phyloP scores from a whole-genome alignment of 2,888 invertebrate genomes.

The Blastobasis adustella region DNA sequence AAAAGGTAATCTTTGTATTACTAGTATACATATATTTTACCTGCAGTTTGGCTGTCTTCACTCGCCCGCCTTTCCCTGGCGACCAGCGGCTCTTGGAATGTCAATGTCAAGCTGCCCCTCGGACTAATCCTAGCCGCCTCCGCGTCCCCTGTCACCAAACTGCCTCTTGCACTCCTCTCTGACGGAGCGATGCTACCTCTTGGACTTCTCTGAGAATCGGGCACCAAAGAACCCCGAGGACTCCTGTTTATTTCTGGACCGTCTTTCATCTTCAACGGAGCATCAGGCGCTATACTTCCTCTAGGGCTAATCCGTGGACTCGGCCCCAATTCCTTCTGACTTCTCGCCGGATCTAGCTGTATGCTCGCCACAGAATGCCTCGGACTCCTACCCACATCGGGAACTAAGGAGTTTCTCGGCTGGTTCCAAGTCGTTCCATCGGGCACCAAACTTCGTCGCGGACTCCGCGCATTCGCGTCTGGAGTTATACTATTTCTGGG shows the following conservation, averaged over 20 bases:
- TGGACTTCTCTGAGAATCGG: slow-evolving; percentile 74
- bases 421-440: slow-evolving; percentile 73
- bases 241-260: slow-evolving; percentile 58
- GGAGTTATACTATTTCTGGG: slow-evolving; percentile 67
- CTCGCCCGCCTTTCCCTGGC: slow-evolving; percentile 73
- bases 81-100: slow-evolving; percentile 76
- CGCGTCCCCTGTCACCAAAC: slow-evolving; percentile 48
- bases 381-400: slow-evolving; percentile 75
- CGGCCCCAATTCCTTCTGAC: slow-evolving; percentile 65
- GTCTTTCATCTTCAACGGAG: slow-evolving; percentile 59
- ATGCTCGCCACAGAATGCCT: slow-evolving; percentile 73
- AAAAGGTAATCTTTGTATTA: too few relatives aligned
- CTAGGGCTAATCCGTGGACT: slow-evolving; percentile 75
- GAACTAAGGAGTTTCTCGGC: slow-evolving; percentile 75
- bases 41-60: slow-evolving; percentile 72
- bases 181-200: slow-evolving; percentile 77
- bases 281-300: slow-evolving; percentile 69
- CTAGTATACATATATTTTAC: slow-evolving; percentile 38
- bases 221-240: slow-evolving; percentile 77
- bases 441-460: slow-evolving; percentile 76
- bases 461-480: slow-evolving; percentile 68
- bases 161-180: slow-evolving; percentile 62
- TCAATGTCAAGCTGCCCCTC: slow-evolving; percentile 75
- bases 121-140: slow-evolving; percentile 67
- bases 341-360: slow-evolving; percentile 57